A percentile compares a stretch with the other conserved stretches of the same genome.
Evolutionary conservation across 2,113 vertebrate genomes (phyloP).

Genomic region (Notarius lentiginosus): DNA sequence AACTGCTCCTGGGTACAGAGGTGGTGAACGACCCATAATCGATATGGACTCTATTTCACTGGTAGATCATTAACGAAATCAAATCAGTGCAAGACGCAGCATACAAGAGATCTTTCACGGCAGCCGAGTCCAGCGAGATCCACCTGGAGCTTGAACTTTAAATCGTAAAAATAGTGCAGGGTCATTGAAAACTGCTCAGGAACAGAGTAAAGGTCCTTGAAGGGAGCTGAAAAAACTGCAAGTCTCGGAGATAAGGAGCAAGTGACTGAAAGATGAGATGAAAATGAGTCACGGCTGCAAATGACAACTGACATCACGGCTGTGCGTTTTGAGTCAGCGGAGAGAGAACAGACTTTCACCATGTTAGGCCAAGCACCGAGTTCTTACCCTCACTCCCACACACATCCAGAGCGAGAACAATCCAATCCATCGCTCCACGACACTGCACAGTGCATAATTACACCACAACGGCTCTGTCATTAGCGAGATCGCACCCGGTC

Average conservation of each 20-base stretch:
- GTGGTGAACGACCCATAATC: slow-evolving; percentile 3
- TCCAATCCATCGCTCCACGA: slow-evolving; percentile 39
- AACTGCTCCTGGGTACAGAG: not conserved
- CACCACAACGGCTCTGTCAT: slow-evolving; percentile 35
- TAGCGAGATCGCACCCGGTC: slow-evolving; percentile 25
- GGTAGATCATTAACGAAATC: slow-evolving; percentile 1
- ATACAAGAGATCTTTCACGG: not conserved
- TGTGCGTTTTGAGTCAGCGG: slow-evolving; percentile 38
- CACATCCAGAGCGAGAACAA: slow-evolving; percentile 33
- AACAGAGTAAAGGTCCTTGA: slow-evolving; percentile 5
- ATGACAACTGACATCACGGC: slow-evolving; percentile 1
- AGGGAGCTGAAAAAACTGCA: not conserved
- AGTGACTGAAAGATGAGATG: slow-evolving; percentile 30
- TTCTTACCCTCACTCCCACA: not conserved
- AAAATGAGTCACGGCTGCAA: slow-evolving; percentile 22
- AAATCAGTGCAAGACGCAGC: not conserved
- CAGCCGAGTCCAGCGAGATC: not conserved
- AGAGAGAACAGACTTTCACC: slow-evolving; percentile 16
- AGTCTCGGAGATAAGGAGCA: slow-evolving; percentile 1
- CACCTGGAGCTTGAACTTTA: not conserved
- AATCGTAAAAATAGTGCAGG: not conserved
- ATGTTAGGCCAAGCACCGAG: slow-evolving; percentile 2
- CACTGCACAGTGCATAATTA: slow-evolving; percentile 44
- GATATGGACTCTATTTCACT: not conserved
- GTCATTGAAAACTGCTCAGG: not conserved